phyloP scores from a whole-genome alignment of 2,113 vertebrate species.

The Xenopus laevis region DNA sequence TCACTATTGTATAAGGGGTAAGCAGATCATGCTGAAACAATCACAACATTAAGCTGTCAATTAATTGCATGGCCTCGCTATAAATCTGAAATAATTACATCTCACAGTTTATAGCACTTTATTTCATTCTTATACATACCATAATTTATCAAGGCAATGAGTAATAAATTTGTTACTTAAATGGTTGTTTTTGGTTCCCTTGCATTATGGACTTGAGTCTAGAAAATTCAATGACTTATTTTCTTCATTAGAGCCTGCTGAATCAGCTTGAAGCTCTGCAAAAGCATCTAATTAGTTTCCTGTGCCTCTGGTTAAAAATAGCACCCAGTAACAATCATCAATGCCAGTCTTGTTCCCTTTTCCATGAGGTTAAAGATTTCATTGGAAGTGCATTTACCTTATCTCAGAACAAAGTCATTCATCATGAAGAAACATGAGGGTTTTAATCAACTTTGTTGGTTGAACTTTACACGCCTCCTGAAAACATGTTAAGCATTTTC shows the following conservation, averaged over 20 bases:
- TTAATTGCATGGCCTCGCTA: too few relatives aligned
- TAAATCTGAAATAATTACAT: conserved; percentile 1
- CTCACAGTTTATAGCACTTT: not conserved
- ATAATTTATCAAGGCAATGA: conserved; percentile 9
- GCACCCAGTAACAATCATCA: conserved; percentile 51
- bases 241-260: conserved; percentile 45
- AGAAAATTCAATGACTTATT: conserved; percentile 42
- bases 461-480: conserved; percentile 48
- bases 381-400: conserved; percentile 53
- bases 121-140: conserved; percentile 4
- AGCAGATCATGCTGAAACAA: not conserved
- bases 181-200: conserved; percentile 22
- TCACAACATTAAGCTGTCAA: not conserved
- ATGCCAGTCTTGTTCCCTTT: conserved; percentile 53
- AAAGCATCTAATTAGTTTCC: conserved; percentile 58
- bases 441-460: conserved; percentile 55
- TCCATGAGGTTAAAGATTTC: conserved; percentile 60
- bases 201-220: conserved; percentile 31
- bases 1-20: too few relatives aligned
- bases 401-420: conserved; percentile 51
- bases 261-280: conserved; percentile 26
- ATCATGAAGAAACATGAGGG: conserved; percentile 48
- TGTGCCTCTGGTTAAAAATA: conserved; percentile 55
- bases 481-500: conserved; percentile 30
- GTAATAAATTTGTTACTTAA: conserved; percentile 17